phyloP scores from a whole-genome alignment of 2,888 invertebrate genomes.

The Junonia oenone region DNA sequence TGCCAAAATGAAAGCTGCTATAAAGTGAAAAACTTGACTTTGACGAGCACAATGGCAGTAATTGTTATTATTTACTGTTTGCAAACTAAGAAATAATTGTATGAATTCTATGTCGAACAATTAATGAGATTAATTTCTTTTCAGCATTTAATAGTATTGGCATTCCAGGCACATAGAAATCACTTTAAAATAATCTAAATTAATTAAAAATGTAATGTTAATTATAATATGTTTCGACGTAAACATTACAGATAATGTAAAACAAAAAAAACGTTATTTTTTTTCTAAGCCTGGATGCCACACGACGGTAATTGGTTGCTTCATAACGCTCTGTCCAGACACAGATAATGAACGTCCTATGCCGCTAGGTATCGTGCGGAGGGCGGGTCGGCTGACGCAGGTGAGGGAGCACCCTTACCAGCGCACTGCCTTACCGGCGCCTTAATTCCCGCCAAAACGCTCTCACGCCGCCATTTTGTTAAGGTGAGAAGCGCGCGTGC shows the following conservation, averaged over 20 bases:
- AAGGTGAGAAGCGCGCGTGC: conserved; percentile 75
- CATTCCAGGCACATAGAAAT: conserved; percentile 25
- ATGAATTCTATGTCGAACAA: conserved; percentile 23
- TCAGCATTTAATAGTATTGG: conserved; percentile 58
- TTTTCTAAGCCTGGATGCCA: conserved; percentile 21
- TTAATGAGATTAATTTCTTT: conserved; percentile 60
- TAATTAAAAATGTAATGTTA: background rate
- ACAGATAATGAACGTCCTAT: conserved; percentile 68
- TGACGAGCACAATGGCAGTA: conserved; percentile 54
- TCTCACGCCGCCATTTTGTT: conserved; percentile 78
- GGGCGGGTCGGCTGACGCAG: conserved; percentile 91
- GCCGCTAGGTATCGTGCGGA: conserved; percentile 91
- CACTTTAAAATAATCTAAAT: conserved; percentile 5
- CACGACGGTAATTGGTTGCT: conserved; percentile 33
- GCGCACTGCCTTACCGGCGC: conserved; percentile 90
- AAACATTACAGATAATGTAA: background rate
- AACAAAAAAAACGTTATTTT: background rate
- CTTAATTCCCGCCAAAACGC: conserved; percentile 77
- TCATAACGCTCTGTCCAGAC: conserved; percentile 32
- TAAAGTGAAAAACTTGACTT: conserved; percentile 35
- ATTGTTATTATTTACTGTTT: conserved; percentile 37
- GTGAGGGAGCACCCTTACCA: conserved; percentile 98
- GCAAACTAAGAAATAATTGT: conserved; percentile 2
- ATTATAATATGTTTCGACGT: background rate
- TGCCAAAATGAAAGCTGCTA: conserved; percentile 55